phyloP scores from a whole-genome alignment of 2,888 invertebrate genomes.

The Andrena dorsata region DNA sequence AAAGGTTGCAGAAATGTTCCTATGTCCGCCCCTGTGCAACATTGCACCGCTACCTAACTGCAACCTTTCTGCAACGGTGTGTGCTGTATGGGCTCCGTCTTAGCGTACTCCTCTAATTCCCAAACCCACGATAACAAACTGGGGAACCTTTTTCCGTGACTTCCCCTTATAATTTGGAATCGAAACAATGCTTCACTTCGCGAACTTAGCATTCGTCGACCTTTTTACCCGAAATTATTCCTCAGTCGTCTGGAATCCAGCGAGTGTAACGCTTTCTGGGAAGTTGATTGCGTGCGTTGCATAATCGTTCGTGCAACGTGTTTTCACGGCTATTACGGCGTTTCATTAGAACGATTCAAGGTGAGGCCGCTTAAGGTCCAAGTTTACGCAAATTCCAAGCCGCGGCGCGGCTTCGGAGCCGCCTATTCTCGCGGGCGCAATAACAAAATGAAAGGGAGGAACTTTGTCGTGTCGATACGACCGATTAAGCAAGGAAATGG shows the following conservation, averaged over 20 bases:
- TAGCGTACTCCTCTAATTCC: no score
- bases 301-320: neutral
- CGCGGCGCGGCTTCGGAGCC: neutral
- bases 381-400: neutral
- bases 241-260: neutral
- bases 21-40: no score
- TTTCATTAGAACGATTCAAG: slow-evolving; percentile 23
- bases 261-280: neutral
- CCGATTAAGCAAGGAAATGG: slow-evolving; percentile 39
- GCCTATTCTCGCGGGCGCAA: neutral
- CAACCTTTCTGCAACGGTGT: no score
- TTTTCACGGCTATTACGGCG: slow-evolving; percentile 5
- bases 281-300: slow-evolving; percentile 14
- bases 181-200: neutral
- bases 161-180: neutral
- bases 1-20: no score
- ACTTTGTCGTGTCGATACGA: slow-evolving; percentile 6
- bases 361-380: neutral
- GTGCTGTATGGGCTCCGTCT: no score
- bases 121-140: no score
- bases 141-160: no score
- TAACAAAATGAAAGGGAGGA: neutral
- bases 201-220: neutral
- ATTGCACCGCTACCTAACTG: no score
- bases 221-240: neutral